Conservation (phyloP, 2,113 vertebrate genomes). For the Cercocebus atys region DNA sequence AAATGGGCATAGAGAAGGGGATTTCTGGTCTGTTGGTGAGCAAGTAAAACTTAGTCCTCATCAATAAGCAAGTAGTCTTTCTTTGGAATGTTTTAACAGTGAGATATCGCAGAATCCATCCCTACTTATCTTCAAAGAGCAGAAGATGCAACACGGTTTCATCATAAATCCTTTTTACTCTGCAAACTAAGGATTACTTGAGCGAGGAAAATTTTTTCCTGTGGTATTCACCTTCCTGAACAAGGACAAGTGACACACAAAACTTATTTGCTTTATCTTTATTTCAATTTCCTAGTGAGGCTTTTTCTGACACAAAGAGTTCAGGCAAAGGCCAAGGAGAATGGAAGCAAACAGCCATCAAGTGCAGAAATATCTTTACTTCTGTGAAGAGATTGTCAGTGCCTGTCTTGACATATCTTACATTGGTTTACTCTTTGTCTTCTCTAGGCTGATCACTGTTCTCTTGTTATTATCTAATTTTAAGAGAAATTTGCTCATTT, state of each 20-base stretch:
- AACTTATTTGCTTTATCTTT: conserved; percentile 39
- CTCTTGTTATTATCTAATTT: neutral
- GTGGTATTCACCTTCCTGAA: conserved; percentile 11
- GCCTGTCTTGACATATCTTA: neutral
- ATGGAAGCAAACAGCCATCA: neutral
- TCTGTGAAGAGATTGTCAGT: neutral
- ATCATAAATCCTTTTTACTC: conserved; percentile 17
- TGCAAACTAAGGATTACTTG: conserved; percentile 15
- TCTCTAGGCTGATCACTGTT: neutral
- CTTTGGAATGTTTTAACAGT: neutral
- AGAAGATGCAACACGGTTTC: neutral
- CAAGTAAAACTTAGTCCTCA: conserved; percentile 19
- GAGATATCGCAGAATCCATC: neutral
- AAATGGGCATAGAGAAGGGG: neutral
- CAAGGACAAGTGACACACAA: neutral
- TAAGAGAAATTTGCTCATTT: conserved; percentile 30
- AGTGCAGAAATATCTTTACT: neutral
- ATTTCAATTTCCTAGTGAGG: neutral
- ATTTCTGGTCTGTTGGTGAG: neutral
- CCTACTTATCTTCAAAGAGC: neutral
- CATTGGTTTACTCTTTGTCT: neutral
- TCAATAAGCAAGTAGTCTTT: neutral
- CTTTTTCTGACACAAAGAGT: conserved; percentile 6
- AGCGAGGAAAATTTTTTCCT: neutral
- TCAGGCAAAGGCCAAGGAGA: conserved; percentile 12